phyloP scores from a whole-genome alignment of 2,888 invertebrate genomes.

The Oligia latruncula region DNA sequence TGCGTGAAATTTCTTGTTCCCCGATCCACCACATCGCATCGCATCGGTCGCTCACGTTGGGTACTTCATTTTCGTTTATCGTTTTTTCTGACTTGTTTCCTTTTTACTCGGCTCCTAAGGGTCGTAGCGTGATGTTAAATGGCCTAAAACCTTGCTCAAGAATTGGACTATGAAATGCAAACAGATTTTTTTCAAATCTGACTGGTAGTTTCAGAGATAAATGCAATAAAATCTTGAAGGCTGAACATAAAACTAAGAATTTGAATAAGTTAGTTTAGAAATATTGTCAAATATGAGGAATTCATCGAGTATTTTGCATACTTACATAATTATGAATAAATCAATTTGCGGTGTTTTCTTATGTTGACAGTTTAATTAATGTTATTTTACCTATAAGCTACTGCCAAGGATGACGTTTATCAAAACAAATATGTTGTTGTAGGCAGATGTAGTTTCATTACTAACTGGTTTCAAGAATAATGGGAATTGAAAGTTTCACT shows the following conservation, averaged over 20 bases:
- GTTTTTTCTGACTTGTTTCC: too few relatives aligned
- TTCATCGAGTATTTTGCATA: slow-evolving; percentile 37
- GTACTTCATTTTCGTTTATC: too few relatives aligned
- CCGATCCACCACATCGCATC: too few relatives aligned
- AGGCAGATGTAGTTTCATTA: slow-evolving; percentile 8
- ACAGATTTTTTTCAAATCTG: too few relatives aligned
- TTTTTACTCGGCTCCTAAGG: too few relatives aligned
- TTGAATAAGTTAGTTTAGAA: slow-evolving; percentile 18
- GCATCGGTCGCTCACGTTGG: too few relatives aligned
- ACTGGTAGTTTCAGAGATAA: too few relatives aligned
- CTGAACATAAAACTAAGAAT: slow-evolving; percentile 9
- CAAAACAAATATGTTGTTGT: slow-evolving; percentile 16
- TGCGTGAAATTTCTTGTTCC: not conserved
- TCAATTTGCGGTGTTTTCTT: slow-evolving; percentile 58
- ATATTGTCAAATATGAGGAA: slow-evolving; percentile 21
- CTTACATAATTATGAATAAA: slow-evolving; percentile 42
- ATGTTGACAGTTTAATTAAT: slow-evolving; percentile 49
- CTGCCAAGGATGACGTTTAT: slow-evolving; percentile 45
- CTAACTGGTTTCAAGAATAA: not conserved
- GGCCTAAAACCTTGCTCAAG: too few relatives aligned
- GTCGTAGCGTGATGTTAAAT: too few relatives aligned
- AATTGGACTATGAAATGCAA: too few relatives aligned
- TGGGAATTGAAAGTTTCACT: not conserved
- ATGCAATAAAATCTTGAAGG: slow-evolving; percentile 18
- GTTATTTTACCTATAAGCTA: slow-evolving; percentile 45